Base-by-base conservation (phyloP, 1,140 invertebrate species). In the Tetragonula clypearis region DNA sequence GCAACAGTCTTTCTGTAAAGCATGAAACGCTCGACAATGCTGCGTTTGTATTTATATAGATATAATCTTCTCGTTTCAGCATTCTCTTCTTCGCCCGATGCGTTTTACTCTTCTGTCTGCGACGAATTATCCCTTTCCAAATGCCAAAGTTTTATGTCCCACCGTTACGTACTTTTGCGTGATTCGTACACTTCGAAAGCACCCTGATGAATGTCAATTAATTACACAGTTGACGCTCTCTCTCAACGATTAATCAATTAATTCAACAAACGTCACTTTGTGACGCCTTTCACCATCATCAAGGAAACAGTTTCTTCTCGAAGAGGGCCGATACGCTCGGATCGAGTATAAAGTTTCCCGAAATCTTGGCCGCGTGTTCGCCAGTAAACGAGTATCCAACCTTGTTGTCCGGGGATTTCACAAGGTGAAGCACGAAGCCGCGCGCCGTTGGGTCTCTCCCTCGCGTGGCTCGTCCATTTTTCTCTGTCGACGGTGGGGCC, bases 401-500 rank as follows among this genome's bases (percentile, higher is more conserved):
- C 79, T 69, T 6, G 66, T 53, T 66, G 35, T 35, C 85, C 79
- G 55, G 62, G 8, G 12, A 17, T 56, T 58, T 62, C 82, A 60
- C 49, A 41, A 66, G 68, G 65, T 65, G 56, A 26, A n/a, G 55
- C 56, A 26, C 19, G 53, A 23, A 41, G 41, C 41, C 41, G 41
- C 58, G 8, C 66, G 14, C 26, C 6, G 4, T 17, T 66, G 0
- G 8, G 17, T 49, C 79, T 82, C 75, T 62, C 35, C 66, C 71
- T 62, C 79, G 75, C 87, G 82, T 71, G 80, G 71, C 77, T 55
- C 65, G 88, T 79, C 66, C 87, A 89, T 89, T 88, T 89, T 89
- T 89, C 87, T 88, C 85, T 71, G 85, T 69, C 87, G 41, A 74
- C 55, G 55, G 71, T 58, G 65, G 71, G 55, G 53, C 74, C 58